Evolutionary conservation across 2,113 vertebrate genomes (phyloP).

Genomic region (Anoplopoma fimbria): DNA sequence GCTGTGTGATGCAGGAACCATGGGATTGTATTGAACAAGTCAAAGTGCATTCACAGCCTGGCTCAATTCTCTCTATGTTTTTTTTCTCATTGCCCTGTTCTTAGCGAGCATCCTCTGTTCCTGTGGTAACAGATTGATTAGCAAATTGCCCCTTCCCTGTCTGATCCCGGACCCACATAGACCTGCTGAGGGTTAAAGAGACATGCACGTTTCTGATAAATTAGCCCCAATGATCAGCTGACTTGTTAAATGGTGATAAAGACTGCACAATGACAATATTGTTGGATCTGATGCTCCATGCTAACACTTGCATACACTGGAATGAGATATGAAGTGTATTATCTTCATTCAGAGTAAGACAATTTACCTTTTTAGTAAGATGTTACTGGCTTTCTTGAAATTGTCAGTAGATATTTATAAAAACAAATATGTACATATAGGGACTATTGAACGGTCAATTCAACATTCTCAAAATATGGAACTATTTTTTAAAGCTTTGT

Average conservation of each 20-base stretch:
- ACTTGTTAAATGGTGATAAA: slow-evolving; percentile 5
- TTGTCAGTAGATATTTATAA: too few species aligned
- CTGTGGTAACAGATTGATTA: slow-evolving; percentile 45
- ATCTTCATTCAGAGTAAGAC: not conserved
- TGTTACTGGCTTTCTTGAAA: not conserved
- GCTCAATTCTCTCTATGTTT: slow-evolving; percentile 65
- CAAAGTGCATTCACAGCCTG: slow-evolving; percentile 80
- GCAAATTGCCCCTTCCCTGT: not conserved
- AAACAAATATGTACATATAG: not conserved
- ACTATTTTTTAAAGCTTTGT: not conserved
- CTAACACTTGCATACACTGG: not conserved
- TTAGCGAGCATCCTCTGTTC: slow-evolving; percentile 40
- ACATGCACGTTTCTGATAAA: slow-evolving; percentile 21
- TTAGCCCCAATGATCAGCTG: not conserved
- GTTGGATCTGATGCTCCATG: not conserved
- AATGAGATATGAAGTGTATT: not conserved
- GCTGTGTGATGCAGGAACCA: slow-evolving; percentile 72
- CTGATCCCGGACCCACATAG: slow-evolving; percentile 17
- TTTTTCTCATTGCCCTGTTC: slow-evolving; percentile 40
- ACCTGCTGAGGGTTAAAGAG: slow-evolving; percentile 32
- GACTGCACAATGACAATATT: not conserved
- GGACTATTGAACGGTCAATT: not conserved
- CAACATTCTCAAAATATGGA: not conserved
- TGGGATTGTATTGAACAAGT: slow-evolving; percentile 78
- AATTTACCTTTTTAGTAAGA: not conserved